Evolutionary conservation across 2,888 invertebrate species (phyloP), one percentile per base, ranked within the genome.

Genomic region (Platycheirus rosarum): DNA sequence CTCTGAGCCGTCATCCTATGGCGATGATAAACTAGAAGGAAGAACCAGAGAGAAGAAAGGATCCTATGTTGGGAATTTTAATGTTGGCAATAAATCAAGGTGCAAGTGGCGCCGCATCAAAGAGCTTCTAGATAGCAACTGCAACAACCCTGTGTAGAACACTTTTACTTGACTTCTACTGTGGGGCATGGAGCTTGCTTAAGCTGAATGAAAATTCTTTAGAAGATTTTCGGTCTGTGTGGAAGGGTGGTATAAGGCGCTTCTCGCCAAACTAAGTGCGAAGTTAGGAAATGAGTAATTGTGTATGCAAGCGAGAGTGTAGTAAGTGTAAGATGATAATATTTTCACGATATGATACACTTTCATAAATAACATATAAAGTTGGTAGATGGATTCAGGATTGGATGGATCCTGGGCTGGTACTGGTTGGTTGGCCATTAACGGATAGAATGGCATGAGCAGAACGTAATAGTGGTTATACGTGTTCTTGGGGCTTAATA

Each of bases 61-160:
- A 76, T 75, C 46, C 70, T 75, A 69, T 71, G 76, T 60, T 53
- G 66, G 76, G 82, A 82, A 82, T 76, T 82, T 76, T 82, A 82
- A 82, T 82, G 82, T 71, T 68, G 70, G 82, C 71, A 71, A 82
- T 82, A 82, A 82, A 82, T 82, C 82, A 82, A 76, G 66, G 53
- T 63, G 76, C 82, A 66, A 71, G 70, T 82, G 76, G 82, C 62
- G 6, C 23, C 66, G 37, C 78, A 66, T 78, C 78, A 77, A 77
- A 77, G 70, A 63, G 77, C 71, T 77, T n/a, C 46, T 37, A 18
- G 51, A 37, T 20, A 32, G 16, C 13, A 23, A 23, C 20, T 55
- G 18, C 3, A 37, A 37, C 55, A 55, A 37, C 55, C 23, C 23
- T 23, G 23, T 6, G 6, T 23, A 23, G 23, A 23, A 23, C 23